phyloP scores from a whole-genome alignment of 2,113 vertebrate species.

The Oreotragus oreotragus region DNA sequence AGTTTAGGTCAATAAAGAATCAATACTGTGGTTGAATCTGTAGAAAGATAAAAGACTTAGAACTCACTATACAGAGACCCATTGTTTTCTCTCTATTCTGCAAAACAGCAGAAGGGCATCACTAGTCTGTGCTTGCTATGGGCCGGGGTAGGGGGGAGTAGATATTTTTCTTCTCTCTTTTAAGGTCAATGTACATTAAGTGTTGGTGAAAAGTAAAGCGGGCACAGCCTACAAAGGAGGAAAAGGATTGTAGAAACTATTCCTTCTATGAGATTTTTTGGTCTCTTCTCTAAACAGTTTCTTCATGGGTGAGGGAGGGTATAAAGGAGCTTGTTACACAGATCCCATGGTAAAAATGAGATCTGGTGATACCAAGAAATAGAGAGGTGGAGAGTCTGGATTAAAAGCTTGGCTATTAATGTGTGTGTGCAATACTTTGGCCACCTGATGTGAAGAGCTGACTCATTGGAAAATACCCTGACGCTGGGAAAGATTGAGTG shows the following conservation, averaged over 20 bases:
- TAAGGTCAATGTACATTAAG: constrained; percentile 74
- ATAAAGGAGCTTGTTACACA: not conserved
- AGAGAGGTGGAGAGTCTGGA: not conserved
- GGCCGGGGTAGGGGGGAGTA: accelerated
- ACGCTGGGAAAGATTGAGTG: not conserved
- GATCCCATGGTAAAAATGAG: not conserved
- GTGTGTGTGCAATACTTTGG: not conserved
- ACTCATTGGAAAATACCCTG: no score
- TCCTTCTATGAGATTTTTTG: not conserved
- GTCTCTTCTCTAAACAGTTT: not conserved
- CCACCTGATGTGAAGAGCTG: not conserved
- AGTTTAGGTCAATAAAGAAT: constrained; percentile 98
- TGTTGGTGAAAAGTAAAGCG: constrained; percentile 73
- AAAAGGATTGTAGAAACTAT: not conserved
- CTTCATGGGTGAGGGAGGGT: not conserved
- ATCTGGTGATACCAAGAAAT: not conserved
- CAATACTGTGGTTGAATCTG: constrained; percentile 95
- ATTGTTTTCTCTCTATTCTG: constrained; percentile 85
- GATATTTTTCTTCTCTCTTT: constrained; percentile 41
- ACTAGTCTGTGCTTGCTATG: not conserved
- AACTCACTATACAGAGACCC: constrained; percentile 85
- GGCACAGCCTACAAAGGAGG: not conserved
- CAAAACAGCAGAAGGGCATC: constrained; percentile 81
- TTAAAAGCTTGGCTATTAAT: not conserved
- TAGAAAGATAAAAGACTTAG: constrained; percentile 92